phyloP scores from a whole-genome alignment of 2,888 invertebrate species.

The Drosophila lutescens region DNA sequence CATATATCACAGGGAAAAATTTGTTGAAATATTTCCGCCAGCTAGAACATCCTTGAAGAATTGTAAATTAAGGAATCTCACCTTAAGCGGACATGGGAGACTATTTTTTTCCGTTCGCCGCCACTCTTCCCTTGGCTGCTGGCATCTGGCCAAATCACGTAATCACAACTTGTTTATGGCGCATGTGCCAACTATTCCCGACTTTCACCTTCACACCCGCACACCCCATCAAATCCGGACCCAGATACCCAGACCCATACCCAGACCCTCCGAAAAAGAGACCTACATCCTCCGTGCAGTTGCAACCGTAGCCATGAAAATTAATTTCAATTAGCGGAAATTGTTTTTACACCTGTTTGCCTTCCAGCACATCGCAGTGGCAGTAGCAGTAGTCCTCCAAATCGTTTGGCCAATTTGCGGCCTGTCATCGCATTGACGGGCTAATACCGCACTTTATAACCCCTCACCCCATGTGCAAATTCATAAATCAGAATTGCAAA shows the following conservation, averaged over 20 bases:
- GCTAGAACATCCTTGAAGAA: neutral
- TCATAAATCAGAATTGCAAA: constrained; percentile 45
- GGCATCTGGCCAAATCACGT: constrained; percentile 79
- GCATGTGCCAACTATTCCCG: constrained; percentile 70
- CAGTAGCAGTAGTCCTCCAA: constrained; percentile 21
- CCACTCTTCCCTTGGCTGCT: constrained; percentile 44
- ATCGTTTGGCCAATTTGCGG: constrained; percentile 47
- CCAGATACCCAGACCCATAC: neutral
- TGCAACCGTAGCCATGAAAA: constrained; percentile 52
- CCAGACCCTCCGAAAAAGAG: neutral
- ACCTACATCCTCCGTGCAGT: constrained; percentile 22
- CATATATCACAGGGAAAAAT: neutral
- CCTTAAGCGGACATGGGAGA: constrained; percentile 15
- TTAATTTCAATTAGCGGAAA: constrained; percentile 76
- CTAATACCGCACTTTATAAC: constrained; percentile 5
- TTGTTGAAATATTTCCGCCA: no score
- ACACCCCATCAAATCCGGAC: neutral
- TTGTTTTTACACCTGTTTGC: constrained; percentile 59
- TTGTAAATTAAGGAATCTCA: constrained; percentile 9
- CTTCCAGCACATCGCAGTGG: constrained; percentile 35
- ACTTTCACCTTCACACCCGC: constrained; percentile 23
- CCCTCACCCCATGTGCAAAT: neutral
- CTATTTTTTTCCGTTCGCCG: constrained; percentile 17
- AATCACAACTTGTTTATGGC: constrained; percentile 78
- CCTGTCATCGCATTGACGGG: constrained; percentile 44